Base-by-base conservation (phyloP, 2,797 vertebrate species). In the Alfaro cultratus region DNA sequence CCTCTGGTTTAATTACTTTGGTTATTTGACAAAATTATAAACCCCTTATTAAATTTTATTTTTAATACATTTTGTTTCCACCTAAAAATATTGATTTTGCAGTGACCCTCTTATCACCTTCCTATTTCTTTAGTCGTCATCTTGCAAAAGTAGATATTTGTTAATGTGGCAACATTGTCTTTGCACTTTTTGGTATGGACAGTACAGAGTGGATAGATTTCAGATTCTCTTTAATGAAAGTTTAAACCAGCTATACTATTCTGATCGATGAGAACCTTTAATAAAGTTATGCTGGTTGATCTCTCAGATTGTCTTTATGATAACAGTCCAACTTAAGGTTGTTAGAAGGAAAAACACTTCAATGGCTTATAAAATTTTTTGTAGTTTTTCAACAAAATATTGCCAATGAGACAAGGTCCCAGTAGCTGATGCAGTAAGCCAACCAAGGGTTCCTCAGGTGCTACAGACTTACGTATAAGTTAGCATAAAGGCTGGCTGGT, bases 381-480 rank as follows among this genome's bases (percentile, higher is more conserved):
- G 31, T 41, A 60, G 34, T 60, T 68, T 45, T 79, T 39, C 51
- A 21, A 51, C 15, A 73, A 74, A 47, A 39, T 5, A 36, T 15
- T 13, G 47, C 12, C 36, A 3, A 23, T 16, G n/a, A 31, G 31
- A n/a, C 26, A 5, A 23, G 7, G 55, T 49, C 75, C 10, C 46
- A 76, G 62, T 29, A 51, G 29, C 5, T 45, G 47, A 71, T 5
- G 31, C n/a, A 36, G 6, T 43, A 29, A 75, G 34, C 31, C 72
- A 46, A 83, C 36, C 47, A 72, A 62, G 15, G 23, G 60, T 78
- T 73, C 46, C 53, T 80, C 26, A 45, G 70, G 47, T 49, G 9
- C 53, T 53, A 49, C 46, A 81, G n/a, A 60, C 12, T 72, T 64
- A 45, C 45, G 12, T 45, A 71, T 71, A 47, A 26, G 31, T 23